Evolutionary conservation across 2,797 vertebrate species (phyloP).

Genomic region (Pangasius krempfi): DNA sequence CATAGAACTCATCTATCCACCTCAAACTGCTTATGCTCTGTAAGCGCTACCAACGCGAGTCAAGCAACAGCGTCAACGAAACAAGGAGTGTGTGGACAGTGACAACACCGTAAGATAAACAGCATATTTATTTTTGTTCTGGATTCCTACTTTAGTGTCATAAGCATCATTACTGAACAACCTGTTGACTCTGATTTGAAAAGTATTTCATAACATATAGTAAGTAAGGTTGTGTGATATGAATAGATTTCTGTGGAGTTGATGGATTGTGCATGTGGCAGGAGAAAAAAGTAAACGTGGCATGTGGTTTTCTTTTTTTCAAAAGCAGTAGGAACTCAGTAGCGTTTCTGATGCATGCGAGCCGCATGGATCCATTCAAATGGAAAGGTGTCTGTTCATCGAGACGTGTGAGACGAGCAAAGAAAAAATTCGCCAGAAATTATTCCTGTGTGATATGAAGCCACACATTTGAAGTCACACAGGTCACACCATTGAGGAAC

Average conservation of each 20-base stretch:
- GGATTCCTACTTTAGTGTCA: too few relatives aligned
- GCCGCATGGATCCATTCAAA: not conserved
- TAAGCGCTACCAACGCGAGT: not conserved
- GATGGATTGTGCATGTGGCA: not conserved
- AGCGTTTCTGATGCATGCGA: not conserved
- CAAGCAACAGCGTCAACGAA: not conserved
- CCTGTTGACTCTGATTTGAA: not conserved
- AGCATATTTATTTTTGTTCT: not conserved
- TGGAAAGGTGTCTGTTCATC: not conserved
- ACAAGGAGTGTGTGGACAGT: not conserved
- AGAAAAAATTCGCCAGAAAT: too few relatives aligned
- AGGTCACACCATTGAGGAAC: not conserved
- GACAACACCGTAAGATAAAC: not conserved
- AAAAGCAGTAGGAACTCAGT: not conserved
- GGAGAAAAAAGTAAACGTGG: not conserved
- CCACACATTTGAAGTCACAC: not conserved
- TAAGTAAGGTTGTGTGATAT: not conserved
- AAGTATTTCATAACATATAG: too few relatives aligned
- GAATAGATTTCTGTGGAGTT: not conserved
- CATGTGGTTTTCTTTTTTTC: too few relatives aligned
- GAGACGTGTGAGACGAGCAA: not conserved
- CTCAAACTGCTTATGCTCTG: too few relatives aligned
- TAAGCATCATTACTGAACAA: not conserved
- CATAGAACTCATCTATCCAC: not conserved
- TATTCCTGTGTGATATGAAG: not conserved